Evolutionary conservation across 2,888 invertebrate species (phyloP), one percentile per base, ranked within the genome.

Genomic region (Rhodophaea formosa): DNA sequence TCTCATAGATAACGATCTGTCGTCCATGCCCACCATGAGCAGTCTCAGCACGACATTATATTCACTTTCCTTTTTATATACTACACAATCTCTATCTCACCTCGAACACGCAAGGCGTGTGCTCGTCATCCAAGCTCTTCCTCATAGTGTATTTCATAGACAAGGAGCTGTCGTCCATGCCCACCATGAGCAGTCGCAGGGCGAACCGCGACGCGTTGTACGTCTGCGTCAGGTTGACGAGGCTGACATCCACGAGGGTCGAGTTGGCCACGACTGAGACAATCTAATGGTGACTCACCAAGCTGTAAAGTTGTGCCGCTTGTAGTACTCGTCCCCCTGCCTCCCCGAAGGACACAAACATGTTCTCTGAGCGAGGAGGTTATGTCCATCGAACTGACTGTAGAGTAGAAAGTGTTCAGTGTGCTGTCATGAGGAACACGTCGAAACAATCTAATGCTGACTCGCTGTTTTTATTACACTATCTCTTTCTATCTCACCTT

Each of bases 91-190:
- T 16, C 16, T 23, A 14, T 35, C 72, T 71, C 0, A 95, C 94
- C 86, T 93, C 92, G 73, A 95, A 95, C 52, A 95, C 93, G 0
- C 95, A 95, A 0, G 95, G 95, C n/a, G 94, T 93, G 66, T 94
- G 94, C 72, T 95, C 95, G 71, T 95, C 95, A 69, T 95, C 95
- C 58, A 95, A 73, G 58, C 93, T 94, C 75, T 92, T 92, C 62
- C 91, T 84, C 62, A 85, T 79, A 14, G 77, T 78, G 5, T 89
- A 74, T 7, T 66, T 70, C 81, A 93, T 86, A 1, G 77, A 73
- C n/a, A 82, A 79, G 1, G 73, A 70, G 0, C 66, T 66, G n/a
- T 75, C 59, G 59, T 92, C 93, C 0, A 84, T 85, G 64, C 92
- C 92, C 39, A 93, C 84, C 14, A 94, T 68, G 3, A 92, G 70